Evolutionary conservation across 1,140 invertebrate genomes (phyloP).

Genomic region (Ectropis grisescens): DNA sequence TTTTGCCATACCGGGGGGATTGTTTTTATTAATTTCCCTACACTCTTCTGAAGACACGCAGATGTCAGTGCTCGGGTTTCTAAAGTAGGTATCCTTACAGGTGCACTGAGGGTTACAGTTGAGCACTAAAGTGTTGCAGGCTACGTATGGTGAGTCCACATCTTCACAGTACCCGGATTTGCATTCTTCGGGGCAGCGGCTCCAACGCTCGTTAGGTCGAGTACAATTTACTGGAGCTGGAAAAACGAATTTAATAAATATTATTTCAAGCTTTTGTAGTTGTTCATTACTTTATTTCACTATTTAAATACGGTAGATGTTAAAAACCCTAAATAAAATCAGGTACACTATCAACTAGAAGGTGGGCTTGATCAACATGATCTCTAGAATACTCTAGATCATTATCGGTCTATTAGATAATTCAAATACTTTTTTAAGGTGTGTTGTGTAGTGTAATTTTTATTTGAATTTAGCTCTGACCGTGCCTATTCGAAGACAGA

Average conservation of each 20-base stretch:
- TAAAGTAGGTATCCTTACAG: constrained; percentile 14
- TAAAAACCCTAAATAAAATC: too few species aligned
- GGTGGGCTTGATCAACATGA: not conserved
- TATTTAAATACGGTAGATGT: too few species aligned
- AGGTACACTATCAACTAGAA: not conserved
- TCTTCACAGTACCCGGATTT: constrained; percentile 15
- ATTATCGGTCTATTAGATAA: not conserved
- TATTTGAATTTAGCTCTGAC: too few species aligned
- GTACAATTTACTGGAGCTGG: constrained; percentile 26
- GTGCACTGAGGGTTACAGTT: constrained; percentile 19
- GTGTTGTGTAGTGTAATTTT: too few species aligned
- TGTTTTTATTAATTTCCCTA: constrained; percentile 8
- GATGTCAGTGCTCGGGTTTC: constrained; percentile 8
- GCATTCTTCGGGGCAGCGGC: constrained; percentile 17
- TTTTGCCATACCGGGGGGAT: too few species aligned
- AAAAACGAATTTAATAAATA: constrained; percentile 2
- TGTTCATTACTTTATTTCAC: not conserved
- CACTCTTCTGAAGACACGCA: constrained; percentile 17
- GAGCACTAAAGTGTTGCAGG: constrained; percentile 11
- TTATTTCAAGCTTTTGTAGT: not conserved
- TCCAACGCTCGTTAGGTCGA: constrained; percentile 21
- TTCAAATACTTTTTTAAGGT: too few species aligned
- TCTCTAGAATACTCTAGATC: not conserved
- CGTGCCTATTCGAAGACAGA: too few species aligned
- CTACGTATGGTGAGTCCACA: constrained; percentile 1